phyloP scores from a whole-genome alignment of 1,140 invertebrate species.

The Aphaenogaster rudis region DNA sequence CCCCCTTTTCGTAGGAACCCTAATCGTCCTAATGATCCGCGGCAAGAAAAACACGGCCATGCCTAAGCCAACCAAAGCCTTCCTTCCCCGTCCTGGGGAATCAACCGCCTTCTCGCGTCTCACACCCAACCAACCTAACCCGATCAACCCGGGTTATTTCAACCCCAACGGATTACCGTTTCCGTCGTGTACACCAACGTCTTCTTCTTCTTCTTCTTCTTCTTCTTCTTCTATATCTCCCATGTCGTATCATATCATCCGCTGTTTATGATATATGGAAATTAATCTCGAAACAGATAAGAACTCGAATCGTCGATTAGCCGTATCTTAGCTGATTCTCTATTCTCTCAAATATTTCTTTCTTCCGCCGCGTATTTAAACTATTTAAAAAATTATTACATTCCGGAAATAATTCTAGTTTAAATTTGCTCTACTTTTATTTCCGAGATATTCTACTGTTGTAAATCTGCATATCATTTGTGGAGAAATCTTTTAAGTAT shows the following conservation, averaged over 20 bases:
- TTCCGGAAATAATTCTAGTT: background rate
- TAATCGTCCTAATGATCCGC: conserved; percentile 87
- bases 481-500: background rate
- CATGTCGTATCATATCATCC: background rate
- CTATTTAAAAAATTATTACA: background rate
- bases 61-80: conserved; percentile 84
- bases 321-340: background rate
- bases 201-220: conserved; percentile 1
- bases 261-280: background rate
- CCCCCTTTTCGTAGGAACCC: conserved; percentile 83
- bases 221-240: background rate
- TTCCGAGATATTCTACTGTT: background rate
- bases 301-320: background rate
- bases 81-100: conserved; percentile 80
- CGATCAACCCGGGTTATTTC: conserved; percentile 71
- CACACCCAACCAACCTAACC: conserved; percentile 75
- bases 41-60: conserved; percentile 86
- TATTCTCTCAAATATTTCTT: background rate
- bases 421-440: background rate
- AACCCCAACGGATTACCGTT: conserved; percentile 79
- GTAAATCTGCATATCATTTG: background rate
- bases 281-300: background rate
- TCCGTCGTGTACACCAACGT: conserved; percentile 66
- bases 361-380: background rate
- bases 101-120: conserved; percentile 77